These are phyloP conservation scores for Sinocyclocheilus maitianheensis DNA, from an alignment of 2,113 vertebrate genomes.

Conservation along the genomic window DNA sequence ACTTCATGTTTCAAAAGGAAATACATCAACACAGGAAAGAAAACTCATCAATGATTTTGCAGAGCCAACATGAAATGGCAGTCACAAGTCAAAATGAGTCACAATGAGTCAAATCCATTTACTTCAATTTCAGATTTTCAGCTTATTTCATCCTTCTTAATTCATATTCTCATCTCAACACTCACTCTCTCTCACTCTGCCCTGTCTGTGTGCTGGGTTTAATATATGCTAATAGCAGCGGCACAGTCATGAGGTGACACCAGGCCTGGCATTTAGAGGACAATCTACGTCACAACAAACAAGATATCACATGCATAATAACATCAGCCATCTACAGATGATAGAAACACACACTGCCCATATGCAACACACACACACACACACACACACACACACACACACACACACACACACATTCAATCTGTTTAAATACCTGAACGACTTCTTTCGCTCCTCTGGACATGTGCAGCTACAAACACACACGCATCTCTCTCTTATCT, in stretches of 20 bases:
- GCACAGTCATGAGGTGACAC: slow-evolving; percentile 23
- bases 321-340: slow-evolving; percentile 12
- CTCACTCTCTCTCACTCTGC: not conserved
- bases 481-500: not conserved
- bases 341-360: not conserved
- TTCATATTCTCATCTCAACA: not conserved
- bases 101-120: not conserved
- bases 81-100: too few species aligned
- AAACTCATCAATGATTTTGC: not conserved
- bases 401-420: not conserved
- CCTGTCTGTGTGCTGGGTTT: not conserved
- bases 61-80: not conserved
- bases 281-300: slow-evolving; percentile 19
- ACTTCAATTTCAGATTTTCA: not conserved
- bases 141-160: not conserved
- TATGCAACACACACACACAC: not conserved
- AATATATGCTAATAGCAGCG: slow-evolving; percentile 18
- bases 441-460: not conserved
- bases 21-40: not conserved
- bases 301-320: slow-evolving; percentile 11
- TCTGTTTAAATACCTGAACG: not conserved
- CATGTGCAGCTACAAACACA: slow-evolving; percentile 13
- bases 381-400: not conserved
- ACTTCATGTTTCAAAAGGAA: not conserved
- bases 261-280: slow-evolving; percentile 46